Conservation (phyloP, 2,113 vertebrate species). For the Acanthisitta chloris region DNA sequence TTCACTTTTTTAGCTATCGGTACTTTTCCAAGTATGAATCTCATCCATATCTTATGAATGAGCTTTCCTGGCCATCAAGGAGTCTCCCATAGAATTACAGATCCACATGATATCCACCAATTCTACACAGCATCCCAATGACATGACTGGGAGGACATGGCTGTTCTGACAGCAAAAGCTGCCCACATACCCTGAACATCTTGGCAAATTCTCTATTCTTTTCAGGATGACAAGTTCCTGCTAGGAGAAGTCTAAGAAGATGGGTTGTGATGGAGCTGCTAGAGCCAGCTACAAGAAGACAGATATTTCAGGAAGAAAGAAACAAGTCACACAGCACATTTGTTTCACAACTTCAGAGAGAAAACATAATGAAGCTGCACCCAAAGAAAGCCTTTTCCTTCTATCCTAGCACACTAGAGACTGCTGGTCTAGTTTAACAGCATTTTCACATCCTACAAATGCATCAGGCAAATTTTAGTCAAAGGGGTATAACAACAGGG, state of each 20-base stretch:
- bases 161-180: not conserved
- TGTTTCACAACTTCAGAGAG: not conserved
- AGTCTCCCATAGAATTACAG: not conserved
- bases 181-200: not conserved
- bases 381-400: not conserved
- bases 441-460: not conserved
- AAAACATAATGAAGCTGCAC: not conserved
- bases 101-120: not conserved
- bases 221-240: not conserved
- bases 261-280: not conserved
- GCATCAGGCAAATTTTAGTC: not conserved
- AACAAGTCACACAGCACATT: not conserved
- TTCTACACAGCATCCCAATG: not conserved
- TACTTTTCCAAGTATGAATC: not conserved
- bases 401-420: not conserved
- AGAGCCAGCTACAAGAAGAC: not conserved
- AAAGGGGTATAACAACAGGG: not conserved
- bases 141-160: not conserved
- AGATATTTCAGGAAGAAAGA: not conserved
- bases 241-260: not conserved
- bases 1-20: not conserved
- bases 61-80: not conserved
- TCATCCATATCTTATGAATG: not conserved
- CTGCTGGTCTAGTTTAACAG: not conserved
- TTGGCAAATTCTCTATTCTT: not conserved